Conservation (phyloP, 2,888 invertebrate species). For the Timandra comae region DNA sequence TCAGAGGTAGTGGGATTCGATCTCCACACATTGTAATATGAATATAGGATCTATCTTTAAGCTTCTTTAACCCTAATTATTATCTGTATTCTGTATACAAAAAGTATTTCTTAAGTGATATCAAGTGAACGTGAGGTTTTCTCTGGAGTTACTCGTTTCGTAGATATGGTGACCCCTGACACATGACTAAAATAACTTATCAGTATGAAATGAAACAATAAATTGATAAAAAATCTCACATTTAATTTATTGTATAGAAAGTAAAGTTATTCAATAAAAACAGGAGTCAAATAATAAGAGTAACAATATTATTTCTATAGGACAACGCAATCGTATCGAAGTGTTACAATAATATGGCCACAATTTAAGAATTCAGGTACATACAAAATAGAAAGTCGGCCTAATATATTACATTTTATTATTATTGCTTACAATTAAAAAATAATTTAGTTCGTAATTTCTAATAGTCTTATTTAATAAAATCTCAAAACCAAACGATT, state of each 20-base stretch:
- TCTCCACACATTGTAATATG: no score
- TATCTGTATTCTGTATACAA: no score
- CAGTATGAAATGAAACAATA: not conserved
- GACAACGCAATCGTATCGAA: conserved; percentile 40
- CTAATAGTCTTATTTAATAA: conserved; percentile 63
- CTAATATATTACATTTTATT: conserved; percentile 54
- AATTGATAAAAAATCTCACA: conserved; percentile 34
- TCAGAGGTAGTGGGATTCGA: no score
- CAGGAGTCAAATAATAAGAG: conserved; percentile 54
- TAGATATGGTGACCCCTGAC: no score
- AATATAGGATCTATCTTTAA: no score
- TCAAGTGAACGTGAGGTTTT: no score
- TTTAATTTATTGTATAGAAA: conserved; percentile 57
- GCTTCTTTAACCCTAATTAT: no score
- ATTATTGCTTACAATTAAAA: conserved; percentile 50
- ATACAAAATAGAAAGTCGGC: conserved; percentile 58
- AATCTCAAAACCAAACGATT: conserved; percentile 58
- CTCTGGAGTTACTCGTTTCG: no score
- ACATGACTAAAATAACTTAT: no score
- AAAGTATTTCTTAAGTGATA: no score
- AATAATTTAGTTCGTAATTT: conserved; percentile 68
- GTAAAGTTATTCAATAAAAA: conserved; percentile 56
- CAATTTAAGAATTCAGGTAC: conserved; percentile 73
- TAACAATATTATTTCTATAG: conserved; percentile 51
- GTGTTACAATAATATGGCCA: conserved; percentile 70